Base-by-base conservation (phyloP, 2,888 invertebrate genomes). In the Abrostola tripartita region DNA sequence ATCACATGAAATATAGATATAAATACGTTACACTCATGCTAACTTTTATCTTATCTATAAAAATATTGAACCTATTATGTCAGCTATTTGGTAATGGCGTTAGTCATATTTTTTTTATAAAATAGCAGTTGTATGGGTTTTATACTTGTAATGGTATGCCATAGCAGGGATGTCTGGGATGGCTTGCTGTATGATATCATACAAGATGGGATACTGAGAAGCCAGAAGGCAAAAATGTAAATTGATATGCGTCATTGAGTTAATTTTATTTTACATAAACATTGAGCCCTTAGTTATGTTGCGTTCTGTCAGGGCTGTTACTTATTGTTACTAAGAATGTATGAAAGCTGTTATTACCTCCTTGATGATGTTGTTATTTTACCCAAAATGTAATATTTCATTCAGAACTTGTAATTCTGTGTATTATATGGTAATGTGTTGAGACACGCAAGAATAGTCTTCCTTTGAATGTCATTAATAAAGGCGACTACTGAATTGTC, bases 161-260 rank as follows among this genome's bases (percentile, higher is more conserved):
- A 42, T 74, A 62, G 36, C 53, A 58, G 44, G n/a, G 36, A 65
- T 65, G 42, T 52, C 57, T 71, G 60, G 60, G 47, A 57, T 58
- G 37, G 41, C 55, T 56, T 38, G 53, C 35, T 36, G 65, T 64
- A 64, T 80, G 75, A 79, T 69, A 68, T 76, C 78, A 78, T 65
- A 47, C 44, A 63, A 68, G 68, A 71, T 68, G 64, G 59, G 60
- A 66, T 80, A 78, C 73, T 38, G 61, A 65, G 81, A 76, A 76
- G 54, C 78, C 66, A 50, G 60, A 70, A 67, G 71, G 74, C 73
- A 71, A 81, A 76, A 79, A 70, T 81, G 78, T 65, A 76, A 79
- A 79, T 71, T 78, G 69, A 70, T 72, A 77, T 80, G 78, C 80
- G 65, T 79, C 79, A 79, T 69, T 63, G 58, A 69, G 64, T 72